A percentile compares a stretch with the other conserved stretches of the same genome.
These are phyloP conservation scores for Isaurus tuberculatus DNA, from an alignment of 92 coral and sea anemone genomes.

Conservation along the genomic window DNA sequence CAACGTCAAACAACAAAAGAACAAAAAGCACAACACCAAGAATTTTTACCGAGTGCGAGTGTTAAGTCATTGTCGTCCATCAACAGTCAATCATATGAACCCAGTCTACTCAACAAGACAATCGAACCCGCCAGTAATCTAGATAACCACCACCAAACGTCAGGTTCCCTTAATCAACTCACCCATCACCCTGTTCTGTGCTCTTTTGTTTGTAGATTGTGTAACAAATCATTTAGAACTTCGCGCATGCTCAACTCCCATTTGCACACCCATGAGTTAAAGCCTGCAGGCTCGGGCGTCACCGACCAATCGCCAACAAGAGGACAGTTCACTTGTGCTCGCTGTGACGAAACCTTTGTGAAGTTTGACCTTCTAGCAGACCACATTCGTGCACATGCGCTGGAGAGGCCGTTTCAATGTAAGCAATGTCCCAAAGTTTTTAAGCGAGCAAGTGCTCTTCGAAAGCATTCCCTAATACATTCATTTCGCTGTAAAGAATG, in stretches of 20 bases:
- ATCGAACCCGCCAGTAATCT: too few species aligned
- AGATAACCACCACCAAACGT: too few species aligned
- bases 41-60: not conserved
- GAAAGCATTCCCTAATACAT: constrained; percentile 9
- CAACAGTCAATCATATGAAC: not conserved
- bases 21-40: not conserved
- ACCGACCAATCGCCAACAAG: not conserved
- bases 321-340: constrained; percentile 18
- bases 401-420: constrained; percentile 11
- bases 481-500: constrained; percentile 9
- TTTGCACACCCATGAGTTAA: not conserved
- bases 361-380: not conserved
- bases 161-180: too few species aligned
- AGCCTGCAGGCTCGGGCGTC: not conserved
- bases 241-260: constrained; percentile 20
- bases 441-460: constrained; percentile 30
- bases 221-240: constrained; percentile 12
- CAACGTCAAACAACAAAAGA: not conserved
- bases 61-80: not conserved
- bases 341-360: constrained; percentile 23
- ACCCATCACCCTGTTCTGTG: not conserved
- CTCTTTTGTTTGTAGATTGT: constrained; percentile 1
- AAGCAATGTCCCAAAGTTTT: constrained; percentile 23
- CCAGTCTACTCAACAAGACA: not conserved
- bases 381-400: constrained; percentile 22